Base-by-base conservation (phyloP, 1,140 invertebrate species). In the Aphelenchoides besseyi region DNA sequence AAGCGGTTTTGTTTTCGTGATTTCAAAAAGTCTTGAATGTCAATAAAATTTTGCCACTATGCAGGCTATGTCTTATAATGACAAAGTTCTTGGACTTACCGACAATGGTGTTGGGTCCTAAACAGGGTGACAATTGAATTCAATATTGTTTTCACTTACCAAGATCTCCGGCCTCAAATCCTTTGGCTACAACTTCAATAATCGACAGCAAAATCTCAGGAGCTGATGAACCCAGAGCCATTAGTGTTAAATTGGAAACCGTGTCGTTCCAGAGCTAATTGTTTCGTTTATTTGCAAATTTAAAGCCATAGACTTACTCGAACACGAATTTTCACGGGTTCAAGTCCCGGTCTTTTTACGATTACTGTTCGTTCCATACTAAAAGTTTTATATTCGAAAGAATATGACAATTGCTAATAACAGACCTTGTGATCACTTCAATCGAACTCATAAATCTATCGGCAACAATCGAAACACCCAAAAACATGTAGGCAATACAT, bases 401-500 rank as follows among this genome's bases (percentile, higher is more conserved):
- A 67, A 36, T 1, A 69, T 37, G 3, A 37, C 18, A 8, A 18
- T 55, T 18, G 63, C 41, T 48, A 70, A 54, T 29, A 70, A 26
- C n/a, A 66, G 95, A 91, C 0, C 94, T 96, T 3, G 96, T 98
- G 82, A 98, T 98, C 69, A 97, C 95, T 88, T 99, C 96, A 84
- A 98, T 98, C 70, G 94, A 91, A 1, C 93, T 93, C 95, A 98
- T 98, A 86, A 98, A 98, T 9, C 94, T 90, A 86, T 99, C 96
- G 32, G 95, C 95, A 37, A 98, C 91, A 82, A 99, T 98, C 70
- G 95, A 97, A 2, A 99, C 95, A 35, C 96, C 96, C 57, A 99
- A 92, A 87, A 99, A 99, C 75, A 97, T 88, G 85, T 97, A 98
- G 37, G 92, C 85, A 85, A 98, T 89, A 18, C 89, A 86, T 2